Evolutionary conservation across 2,797 vertebrate species (phyloP).

Genomic region (Zenarchopterus dispar): DNA sequence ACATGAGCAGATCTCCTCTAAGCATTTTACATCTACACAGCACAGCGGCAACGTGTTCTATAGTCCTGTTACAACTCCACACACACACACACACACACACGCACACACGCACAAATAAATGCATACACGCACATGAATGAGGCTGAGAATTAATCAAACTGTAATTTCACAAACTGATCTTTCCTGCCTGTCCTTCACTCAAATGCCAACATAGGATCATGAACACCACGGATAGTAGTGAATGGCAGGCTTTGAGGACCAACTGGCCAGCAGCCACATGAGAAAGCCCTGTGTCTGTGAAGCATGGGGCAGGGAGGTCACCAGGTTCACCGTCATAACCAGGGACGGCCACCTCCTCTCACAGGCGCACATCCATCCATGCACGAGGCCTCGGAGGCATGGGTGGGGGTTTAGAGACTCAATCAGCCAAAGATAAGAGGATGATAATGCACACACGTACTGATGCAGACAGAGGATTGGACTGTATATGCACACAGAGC

Average conservation of each 20-base stretch:
- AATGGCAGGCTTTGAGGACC: slow-evolving; percentile 75
- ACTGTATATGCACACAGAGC: slow-evolving; percentile 41
- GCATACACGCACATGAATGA: slow-evolving; percentile 2
- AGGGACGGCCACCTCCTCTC: slow-evolving; percentile 49
- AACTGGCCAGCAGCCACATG: slow-evolving; percentile 71
- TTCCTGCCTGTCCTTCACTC: slow-evolving; percentile 33
- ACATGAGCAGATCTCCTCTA: slow-evolving; percentile 26
- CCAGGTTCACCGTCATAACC: slow-evolving; percentile 63
- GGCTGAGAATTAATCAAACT: slow-evolving; percentile 60
- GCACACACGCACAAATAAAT: slow-evolving; percentile 3
- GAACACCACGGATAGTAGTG: slow-evolving; percentile 44
- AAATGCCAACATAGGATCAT: slow-evolving; percentile 45
- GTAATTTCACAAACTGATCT: slow-evolving; percentile 64
- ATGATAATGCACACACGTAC: slow-evolving; percentile 50
- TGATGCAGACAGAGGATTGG: slow-evolving; percentile 30
- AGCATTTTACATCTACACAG: slow-evolving; percentile 29
- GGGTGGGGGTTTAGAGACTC: slow-evolving; percentile 22
- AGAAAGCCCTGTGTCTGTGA: slow-evolving; percentile 74
- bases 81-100: slow-evolving; percentile 4
- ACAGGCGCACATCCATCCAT: slow-evolving; percentile 32
- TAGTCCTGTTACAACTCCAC: slow-evolving; percentile 23
- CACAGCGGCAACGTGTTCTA: slow-evolving; percentile 30
- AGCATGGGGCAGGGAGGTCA: slow-evolving; percentile 72
- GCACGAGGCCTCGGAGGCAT: slow-evolving; percentile 13
- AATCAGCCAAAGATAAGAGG: slow-evolving; percentile 56